Evolutionary conservation across 2,888 invertebrate genomes (phyloP).

Genomic region (Clusia tigrina): DNA sequence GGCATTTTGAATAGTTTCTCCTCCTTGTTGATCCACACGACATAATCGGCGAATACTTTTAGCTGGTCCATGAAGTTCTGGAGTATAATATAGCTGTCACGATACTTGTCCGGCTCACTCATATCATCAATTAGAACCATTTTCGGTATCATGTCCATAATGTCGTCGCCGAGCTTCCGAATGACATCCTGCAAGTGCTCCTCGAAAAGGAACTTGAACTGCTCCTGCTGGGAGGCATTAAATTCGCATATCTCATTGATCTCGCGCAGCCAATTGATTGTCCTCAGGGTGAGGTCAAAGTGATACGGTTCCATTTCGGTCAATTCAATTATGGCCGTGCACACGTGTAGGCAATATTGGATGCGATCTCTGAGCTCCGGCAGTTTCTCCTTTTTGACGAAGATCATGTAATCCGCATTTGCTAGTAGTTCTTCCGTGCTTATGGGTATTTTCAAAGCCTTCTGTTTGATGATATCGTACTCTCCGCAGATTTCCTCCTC

Average conservation of each 20-base stretch:
- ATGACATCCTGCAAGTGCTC: conserved; percentile 77
- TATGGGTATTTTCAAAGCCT: conserved; percentile 76
- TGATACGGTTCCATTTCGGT: conserved; percentile 78
- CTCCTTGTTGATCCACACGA: conserved; percentile 89
- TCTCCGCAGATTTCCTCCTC: conserved; percentile 74
- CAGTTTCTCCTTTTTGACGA: conserved; percentile 78
- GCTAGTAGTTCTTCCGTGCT: conserved; percentile 84
- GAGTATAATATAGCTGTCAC: conserved; percentile 81
- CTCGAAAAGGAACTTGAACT: conserved; percentile 84
- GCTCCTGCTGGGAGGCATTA: conserved; percentile 80
- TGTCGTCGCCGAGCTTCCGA: conserved; percentile 74
- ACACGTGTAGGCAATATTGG: conserved; percentile 69
- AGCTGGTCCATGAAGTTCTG: conserved; percentile 79
- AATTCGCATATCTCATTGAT: conserved; percentile 84
- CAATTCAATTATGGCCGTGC: conserved; percentile 78
- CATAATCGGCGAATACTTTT: conserved; percentile 77
- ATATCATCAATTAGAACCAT: conserved; percentile 83
- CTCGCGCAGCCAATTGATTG: conserved; percentile 82
- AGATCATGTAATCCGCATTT: conserved; percentile 81
- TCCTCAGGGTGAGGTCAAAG: conserved; percentile 79
- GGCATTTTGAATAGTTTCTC: conserved; percentile 85
- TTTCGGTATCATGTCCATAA: conserved; percentile 77
- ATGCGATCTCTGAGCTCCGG: conserved; percentile 76
- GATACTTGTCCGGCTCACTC: conserved; percentile 80
- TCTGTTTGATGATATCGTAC: conserved; percentile 75